phyloP scores from a whole-genome alignment of 2,113 vertebrate genomes.

The Dromiciops gliroides region DNA sequence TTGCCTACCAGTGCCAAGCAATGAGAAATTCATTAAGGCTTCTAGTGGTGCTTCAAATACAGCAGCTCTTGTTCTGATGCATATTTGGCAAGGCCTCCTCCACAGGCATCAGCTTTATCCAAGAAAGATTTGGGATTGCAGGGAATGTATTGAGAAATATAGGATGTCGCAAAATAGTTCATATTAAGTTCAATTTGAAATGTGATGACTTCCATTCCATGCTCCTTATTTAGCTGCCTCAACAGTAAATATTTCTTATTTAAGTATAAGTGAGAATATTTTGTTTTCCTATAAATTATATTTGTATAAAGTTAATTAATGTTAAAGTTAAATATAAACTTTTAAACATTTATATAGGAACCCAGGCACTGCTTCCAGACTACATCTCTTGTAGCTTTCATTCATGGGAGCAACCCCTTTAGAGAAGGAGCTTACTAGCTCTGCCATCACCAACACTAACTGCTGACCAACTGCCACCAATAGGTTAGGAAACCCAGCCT shows the following conservation, averaged over 20 bases:
- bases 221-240: conserved; percentile 10
- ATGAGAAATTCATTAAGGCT: conserved; percentile 24
- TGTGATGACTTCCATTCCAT: conserved; percentile 45
- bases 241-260: not conserved
- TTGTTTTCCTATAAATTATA: conserved; percentile 41
- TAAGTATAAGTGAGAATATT: conserved; percentile 14
- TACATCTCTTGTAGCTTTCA: not conserved
- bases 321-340: not conserved
- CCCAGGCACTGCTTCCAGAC: not conserved
- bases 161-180: conserved; percentile 44
- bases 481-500: not conserved
- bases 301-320: not conserved
- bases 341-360: not conserved
- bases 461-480: not conserved
- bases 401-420: not conserved
- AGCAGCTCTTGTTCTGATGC: conserved; percentile 17
- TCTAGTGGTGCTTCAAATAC: not conserved
- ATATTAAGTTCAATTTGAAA: conserved; percentile 46
- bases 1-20: not conserved
- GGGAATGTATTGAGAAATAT: conserved; percentile 51
- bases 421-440: not conserved
- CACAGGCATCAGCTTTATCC: conserved; percentile 43
- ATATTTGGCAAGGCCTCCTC: conserved; percentile 40
- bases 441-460: not conserved
- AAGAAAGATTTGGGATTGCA: conserved; percentile 33